phyloP scores from a whole-genome alignment of 2,888 invertebrate genomes.

The Cataglyphis cursor region DNA sequence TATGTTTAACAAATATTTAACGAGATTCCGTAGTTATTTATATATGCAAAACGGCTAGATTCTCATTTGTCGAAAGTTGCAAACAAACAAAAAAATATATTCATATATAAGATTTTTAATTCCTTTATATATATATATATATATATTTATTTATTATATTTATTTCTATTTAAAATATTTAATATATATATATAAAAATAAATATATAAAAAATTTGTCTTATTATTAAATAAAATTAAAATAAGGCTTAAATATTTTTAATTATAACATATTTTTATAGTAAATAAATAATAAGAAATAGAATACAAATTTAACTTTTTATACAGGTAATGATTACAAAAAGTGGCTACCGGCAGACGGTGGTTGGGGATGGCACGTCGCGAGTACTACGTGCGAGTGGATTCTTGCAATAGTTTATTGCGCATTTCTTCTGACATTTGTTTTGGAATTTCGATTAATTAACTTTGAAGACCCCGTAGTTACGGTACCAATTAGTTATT shows the following conservation, averaged over 20 bases:
- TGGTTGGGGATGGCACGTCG: slow-evolving; percentile 88
- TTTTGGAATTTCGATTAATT: slow-evolving; percentile 87
- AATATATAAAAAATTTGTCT: background rate
- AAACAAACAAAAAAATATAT: background rate
- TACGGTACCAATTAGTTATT: slow-evolving; percentile 69
- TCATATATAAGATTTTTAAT: background rate
- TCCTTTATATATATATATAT: background rate
- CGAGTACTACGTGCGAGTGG: slow-evolving; percentile 88
- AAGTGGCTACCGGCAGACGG: slow-evolving; percentile 87
- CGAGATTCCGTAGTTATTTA: background rate
- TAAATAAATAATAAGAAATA: background rate
- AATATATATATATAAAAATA: too few species aligned
- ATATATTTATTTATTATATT: too few species aligned
- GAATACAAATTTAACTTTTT: slow-evolving; percentile 14
- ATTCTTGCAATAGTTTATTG: slow-evolving; percentile 87
- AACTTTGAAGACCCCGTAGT: slow-evolving; percentile 77
- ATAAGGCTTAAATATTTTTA: background rate
- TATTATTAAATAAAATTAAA: background rate
- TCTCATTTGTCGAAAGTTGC: background rate
- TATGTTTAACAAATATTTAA: background rate
- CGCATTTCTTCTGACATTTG: slow-evolving; percentile 87
- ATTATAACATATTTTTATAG: background rate
- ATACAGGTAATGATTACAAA: slow-evolving; percentile 85
- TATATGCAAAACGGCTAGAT: background rate
- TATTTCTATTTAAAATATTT: too few species aligned